Base-by-base conservation (phyloP, 2,888 invertebrate genomes). In the Lordiphosa andalusiaca region DNA sequence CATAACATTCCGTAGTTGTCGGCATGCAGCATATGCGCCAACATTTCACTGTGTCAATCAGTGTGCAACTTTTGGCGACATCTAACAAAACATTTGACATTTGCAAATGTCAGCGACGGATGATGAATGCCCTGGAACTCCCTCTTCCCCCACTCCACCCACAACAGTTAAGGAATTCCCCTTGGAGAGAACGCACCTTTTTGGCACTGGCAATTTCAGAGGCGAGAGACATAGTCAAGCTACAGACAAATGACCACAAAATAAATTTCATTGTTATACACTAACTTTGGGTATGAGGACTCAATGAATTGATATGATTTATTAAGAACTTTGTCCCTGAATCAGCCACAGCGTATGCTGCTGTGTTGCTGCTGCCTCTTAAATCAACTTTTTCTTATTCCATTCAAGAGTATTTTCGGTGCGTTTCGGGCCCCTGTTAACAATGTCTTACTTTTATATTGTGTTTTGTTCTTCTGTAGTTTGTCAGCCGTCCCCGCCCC, bases 31-130 rank as follows among this genome's bases (percentile, higher is more conserved):
- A 76, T 58, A 76, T 76, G 76, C 53, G 62, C 36, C 62, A 69
- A 76, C 76, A 76, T 83, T 72, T 69, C 63, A 38, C 48, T 33
- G 46, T 75, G 83, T 65, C 83, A 75, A 83, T 83, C 83, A 72
- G 62, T 65, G 56, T 55, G 48, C 66, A 66, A 73, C 64, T 76
- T 75, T 75, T 71, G 49, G 64, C 76, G 67, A 83, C 77, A 76
- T 61, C 53, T 52, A 58, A 60, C 74, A 72, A 67, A 75, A 72
- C 65, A 78, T 75, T 63, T 83, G 80, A 69, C 80, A 75, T 69
- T 78, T 75, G 83, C 80, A 78, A 65, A 63, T 69, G 76, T 67
- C 65, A 72, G 42, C 59, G 35, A 23, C 39, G 46, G 46, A 63
- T 78, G 83, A 82, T 67, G 61, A 62, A 76, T 76, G 80, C 30